phyloP scores from a whole-genome alignment of 30 jellyfish, hydroid and myxozoan species.

The Aurelia aurita complex sp. Pacific region DNA sequence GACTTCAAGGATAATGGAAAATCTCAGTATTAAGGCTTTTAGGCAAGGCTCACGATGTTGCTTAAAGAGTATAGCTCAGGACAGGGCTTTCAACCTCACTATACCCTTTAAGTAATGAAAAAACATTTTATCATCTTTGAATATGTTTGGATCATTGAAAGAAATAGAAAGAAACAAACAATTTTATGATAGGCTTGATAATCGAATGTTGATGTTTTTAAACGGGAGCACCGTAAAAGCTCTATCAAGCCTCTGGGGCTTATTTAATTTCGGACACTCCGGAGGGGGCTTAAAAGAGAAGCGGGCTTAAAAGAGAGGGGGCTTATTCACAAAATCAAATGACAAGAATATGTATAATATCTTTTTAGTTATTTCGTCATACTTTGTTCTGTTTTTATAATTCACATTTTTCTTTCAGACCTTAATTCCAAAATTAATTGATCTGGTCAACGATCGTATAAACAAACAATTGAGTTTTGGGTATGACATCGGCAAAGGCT shows the following conservation, averaged over 20 bases:
- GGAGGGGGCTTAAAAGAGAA: no score
- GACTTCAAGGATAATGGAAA: not conserved
- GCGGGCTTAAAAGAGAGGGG: no score
- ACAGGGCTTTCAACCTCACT: not conserved
- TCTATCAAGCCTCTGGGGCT: no score
- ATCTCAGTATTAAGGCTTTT: no score
- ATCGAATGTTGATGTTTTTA: not conserved
- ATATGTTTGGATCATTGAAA: no score
- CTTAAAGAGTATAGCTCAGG: not conserved
- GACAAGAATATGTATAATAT: no score
- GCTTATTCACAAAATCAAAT: no score
- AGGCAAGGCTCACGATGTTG: not conserved
- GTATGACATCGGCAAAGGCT: conserved; percentile 93
- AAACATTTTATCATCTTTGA: no score
- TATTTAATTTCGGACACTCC: no score
- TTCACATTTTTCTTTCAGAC: conserved; percentile 42
- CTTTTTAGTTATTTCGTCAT: not conserved
- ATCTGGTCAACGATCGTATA: conserved; percentile 82
- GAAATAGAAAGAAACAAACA: no score
- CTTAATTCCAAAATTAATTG: conserved; percentile 85
- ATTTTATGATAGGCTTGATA: no score
- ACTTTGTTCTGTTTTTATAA: not conserved
- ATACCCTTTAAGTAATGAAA: no score
- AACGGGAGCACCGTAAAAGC: not conserved
- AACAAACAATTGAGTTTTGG: conserved; percentile 92